Percentiles rank a stretch among this genome's conserved stretches.
phyloP scores from a whole-genome alignment of 2,888 invertebrate species.

The Hyppa rectilinea region DNA sequence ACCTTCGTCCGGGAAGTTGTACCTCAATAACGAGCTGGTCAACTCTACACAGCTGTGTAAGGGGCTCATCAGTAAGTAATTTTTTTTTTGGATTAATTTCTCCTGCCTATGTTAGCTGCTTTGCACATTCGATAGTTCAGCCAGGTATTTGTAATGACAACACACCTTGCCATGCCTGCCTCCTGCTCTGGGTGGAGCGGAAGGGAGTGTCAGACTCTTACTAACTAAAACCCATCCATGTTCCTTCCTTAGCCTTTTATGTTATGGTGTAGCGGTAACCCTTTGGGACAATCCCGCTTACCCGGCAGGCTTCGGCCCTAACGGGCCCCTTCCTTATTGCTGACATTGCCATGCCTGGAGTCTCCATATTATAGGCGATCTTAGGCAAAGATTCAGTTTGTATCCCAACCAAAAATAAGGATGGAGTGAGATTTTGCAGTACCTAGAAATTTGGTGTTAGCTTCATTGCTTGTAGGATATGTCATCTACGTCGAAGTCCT shows the following conservation, averaged over 20 bases:
- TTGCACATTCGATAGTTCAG: not conserved
- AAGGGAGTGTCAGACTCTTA: too few relatives aligned
- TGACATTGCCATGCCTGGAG: not conserved
- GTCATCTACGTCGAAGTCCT: too few relatives aligned
- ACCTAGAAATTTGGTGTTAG: not conserved
- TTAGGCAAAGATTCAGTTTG: not conserved
- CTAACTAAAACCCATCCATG: too few relatives aligned
- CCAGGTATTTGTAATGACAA: not conserved
- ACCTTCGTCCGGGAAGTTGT: constrained; percentile 89
- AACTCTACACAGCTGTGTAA: constrained; percentile 72
- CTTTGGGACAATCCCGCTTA: too few relatives aligned
- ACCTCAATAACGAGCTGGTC: constrained; percentile 78
- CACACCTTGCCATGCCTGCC: too few relatives aligned
- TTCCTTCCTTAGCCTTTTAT: too few relatives aligned
- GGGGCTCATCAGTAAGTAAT: constrained; percentile 82
- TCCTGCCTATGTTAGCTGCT: not conserved
- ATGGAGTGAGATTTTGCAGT: not conserved
- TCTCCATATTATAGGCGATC: not conserved
- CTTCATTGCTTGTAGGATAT: not conserved
- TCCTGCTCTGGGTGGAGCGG: too few relatives aligned
- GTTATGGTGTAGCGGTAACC: too few relatives aligned
- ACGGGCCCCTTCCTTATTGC: too few relatives aligned
- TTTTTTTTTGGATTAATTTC: not conserved
- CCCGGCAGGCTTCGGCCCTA: too few relatives aligned
- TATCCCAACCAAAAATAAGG: not conserved